Percentiles rank a stretch among this genome's conserved stretches.
These are phyloP conservation scores for Apodemus speciosus DNA, from an alignment of 2,113 vertebrate species.

Conservation along the genomic window DNA sequence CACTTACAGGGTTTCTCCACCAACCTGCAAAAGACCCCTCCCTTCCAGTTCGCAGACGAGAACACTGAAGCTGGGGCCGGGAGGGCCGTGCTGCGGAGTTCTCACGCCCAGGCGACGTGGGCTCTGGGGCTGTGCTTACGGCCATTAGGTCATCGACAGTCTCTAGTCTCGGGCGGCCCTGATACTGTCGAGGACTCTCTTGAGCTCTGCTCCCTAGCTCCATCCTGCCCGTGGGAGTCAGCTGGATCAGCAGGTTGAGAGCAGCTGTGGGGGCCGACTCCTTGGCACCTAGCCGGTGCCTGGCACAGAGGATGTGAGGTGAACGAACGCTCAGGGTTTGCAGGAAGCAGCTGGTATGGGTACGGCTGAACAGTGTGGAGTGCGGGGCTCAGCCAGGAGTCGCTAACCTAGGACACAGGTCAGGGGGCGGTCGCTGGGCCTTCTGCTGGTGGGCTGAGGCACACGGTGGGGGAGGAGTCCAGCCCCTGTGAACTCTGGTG, in stretches of 20 bases:
- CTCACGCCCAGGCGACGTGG: not conserved
- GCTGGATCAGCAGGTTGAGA: not conserved
- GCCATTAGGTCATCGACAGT: not conserved
- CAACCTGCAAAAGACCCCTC: not conserved
- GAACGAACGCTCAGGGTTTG: not conserved
- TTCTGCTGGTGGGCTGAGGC: not conserved
- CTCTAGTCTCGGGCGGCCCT: not conserved
- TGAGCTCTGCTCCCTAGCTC: not conserved
- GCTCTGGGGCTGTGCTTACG: not conserved
- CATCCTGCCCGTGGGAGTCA: not conserved
- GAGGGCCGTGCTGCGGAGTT: not conserved
- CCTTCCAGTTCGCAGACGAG: not conserved
- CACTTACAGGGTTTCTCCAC: not conserved
- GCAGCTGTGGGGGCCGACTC: not conserved
- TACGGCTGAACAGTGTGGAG: no score
- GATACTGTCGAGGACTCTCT: not conserved
- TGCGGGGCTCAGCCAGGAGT: not conserved
- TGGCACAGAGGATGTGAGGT: not conserved
- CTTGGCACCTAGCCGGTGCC: not conserved
- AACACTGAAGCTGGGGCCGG: not conserved
- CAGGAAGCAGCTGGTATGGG: not conserved
- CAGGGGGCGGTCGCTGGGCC: not conserved
- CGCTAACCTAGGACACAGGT: not conserved
- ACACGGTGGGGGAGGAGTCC: not conserved
- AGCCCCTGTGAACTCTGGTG: not conserved